Conservation (phyloP, 2,888 invertebrate genomes). For the Acanthosepion pharaonis region DNA sequence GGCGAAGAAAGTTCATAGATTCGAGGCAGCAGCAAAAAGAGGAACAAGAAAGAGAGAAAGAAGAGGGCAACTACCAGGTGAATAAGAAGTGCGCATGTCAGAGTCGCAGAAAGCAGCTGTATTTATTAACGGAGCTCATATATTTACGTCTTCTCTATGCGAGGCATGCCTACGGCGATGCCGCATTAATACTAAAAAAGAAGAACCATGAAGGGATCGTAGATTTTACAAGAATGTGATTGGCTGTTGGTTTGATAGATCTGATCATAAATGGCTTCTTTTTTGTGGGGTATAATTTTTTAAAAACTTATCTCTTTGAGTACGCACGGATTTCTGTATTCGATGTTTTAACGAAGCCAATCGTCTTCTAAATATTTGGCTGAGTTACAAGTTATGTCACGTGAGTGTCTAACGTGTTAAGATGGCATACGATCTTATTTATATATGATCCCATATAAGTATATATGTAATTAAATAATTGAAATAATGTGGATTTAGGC, state of each 20-base stretch:
- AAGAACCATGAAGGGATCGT: neutral
- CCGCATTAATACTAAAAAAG: neutral
- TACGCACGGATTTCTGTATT: too few species aligned
- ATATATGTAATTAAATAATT: too few species aligned
- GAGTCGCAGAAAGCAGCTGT: neutral
- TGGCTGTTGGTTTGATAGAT: neutral
- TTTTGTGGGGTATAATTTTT: too few species aligned
- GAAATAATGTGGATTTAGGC: too few species aligned
- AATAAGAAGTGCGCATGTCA: neutral
- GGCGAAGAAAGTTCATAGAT: neutral
- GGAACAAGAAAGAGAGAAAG: neutral
- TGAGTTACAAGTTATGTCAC: too few species aligned
- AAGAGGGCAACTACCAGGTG: neutral
- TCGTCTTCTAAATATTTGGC: neutral
- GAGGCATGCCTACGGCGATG: neutral
- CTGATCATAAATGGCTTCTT: too few species aligned
- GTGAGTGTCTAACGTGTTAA: too few species aligned
- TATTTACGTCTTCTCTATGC: neutral
- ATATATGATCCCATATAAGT: too few species aligned
- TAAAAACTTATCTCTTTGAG: too few species aligned
- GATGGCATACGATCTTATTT: too few species aligned
- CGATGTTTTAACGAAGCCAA: neutral
- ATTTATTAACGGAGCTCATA: neutral
- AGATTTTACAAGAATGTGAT: neutral
- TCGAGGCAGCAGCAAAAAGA: neutral